Evolutionary conservation across 30 jellyfish, hydroid and myxozoan genomes (phyloP), one percentile per base, ranked within the genome.

Genomic region (Aurelia aurita complex sp. Pacific): DNA sequence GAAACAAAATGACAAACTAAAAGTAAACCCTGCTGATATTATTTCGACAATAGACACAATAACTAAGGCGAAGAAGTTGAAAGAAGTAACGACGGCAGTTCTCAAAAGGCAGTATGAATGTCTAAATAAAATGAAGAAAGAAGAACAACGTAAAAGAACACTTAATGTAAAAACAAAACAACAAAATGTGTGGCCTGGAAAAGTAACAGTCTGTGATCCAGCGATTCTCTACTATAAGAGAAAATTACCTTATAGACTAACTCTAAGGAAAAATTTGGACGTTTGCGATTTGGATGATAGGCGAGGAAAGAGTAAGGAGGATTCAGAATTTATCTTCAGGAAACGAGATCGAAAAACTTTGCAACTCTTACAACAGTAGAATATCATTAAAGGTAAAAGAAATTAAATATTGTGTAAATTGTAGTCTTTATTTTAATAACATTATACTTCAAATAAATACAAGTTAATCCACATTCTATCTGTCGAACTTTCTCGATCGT

Each of bases 281-380:
- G 11, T 18, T 2, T 18, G 42, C 61, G 83, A 38, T 12, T 29
- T 57, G 14, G 83, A 73, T 52, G 83, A 73, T 18, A 73, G 83
- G 36, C 46, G 19, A 16, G 83, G 69, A 50, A 73, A 73, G 70
- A 38, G 69, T 18, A 46, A 35, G 4, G 72, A 73, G 36, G 72
- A 51, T 73, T 67, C 83, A 17, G 73, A 67, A 12, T 52, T 2
- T 52, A 73, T 73, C n/a, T 43, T 73, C 51, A 46, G 83, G 69
- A 73, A 15, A 19, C 57, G 83, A 19, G 83, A 73, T 51, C 63
- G 52, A 10, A 73, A 32, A 29, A 73, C 83, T 12, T 16, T 16
- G 43, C 11, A 73, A 68, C 11, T 73, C 8, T 10, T 73, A 42
- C 73, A 73, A 73, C 51, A 73, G 42, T 17, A 36, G 10, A 23